Evolutionary conservation across 2,113 vertebrate genomes (phyloP).

Genomic region (Recurvirostra avosetta): DNA sequence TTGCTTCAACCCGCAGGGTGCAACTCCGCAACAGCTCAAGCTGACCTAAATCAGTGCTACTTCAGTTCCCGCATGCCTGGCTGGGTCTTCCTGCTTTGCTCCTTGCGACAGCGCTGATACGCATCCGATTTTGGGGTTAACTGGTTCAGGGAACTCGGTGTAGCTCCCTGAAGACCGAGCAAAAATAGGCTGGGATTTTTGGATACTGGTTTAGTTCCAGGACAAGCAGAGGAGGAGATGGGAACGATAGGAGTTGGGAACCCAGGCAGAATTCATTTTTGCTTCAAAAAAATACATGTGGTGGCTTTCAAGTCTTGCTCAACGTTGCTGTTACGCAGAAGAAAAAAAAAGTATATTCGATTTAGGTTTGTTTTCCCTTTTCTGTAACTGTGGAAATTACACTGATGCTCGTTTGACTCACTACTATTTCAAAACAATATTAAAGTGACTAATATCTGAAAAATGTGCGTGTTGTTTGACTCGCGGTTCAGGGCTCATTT

Average conservation of each 20-base stretch:
- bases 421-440: not conserved
- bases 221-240: not conserved
- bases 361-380: slow-evolving; percentile 48
- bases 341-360: not conserved
- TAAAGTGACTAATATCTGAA: slow-evolving; percentile 22
- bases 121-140: fast-evolving
- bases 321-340: not conserved
- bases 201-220: not conserved
- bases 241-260: not conserved
- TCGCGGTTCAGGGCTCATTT: not conserved
- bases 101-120: fast-evolving
- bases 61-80: not conserved
- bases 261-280: not conserved
- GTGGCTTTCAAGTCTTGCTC: slow-evolving; percentile 14
- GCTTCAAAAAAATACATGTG: not conserved
- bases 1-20: not conserved
- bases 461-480: not conserved
- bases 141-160: not conserved
- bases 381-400: slow-evolving; percentile 16
- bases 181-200: not conserved
- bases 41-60: not conserved
- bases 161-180: not conserved
- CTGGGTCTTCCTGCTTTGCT: not conserved
- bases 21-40: not conserved
- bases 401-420: slow-evolving; percentile 35